Base-by-base conservation (phyloP, 1,140 invertebrate genomes). In the Pectinophora gossypiella region DNA sequence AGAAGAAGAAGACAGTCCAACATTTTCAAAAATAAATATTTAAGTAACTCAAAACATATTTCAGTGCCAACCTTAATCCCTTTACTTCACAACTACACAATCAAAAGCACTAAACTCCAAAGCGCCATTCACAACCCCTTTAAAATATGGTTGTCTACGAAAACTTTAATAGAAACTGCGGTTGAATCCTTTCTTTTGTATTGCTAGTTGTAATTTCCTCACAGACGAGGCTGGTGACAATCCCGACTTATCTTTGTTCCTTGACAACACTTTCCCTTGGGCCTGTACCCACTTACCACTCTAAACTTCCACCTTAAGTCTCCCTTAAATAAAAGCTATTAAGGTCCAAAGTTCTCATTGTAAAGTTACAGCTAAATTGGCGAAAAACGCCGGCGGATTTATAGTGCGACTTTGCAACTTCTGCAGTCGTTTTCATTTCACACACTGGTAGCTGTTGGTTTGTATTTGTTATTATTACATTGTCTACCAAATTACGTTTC, bases 231-330 rank as follows among this genome's bases (percentile, higher is more conserved):
- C 68, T 71, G 51, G 64, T 71, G 67, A 83, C 82, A 83, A 83
- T 85, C 77, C 75, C 65, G 79, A 71, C 82, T 85, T 83, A 83
- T 83, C 81, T 76, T 80, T 82, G 79, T 85, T 76, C 71, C 79
- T 76, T 78, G 72, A 72, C 35, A 82, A 82, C 72, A 80, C 78
- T 83, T 82, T 82, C 82, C 77, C 82, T 65, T 71, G 72, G 74
- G 77, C 74, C 68, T 60, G 51, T 20, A 49, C 36, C 48, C 13
- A 38, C 47, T 59, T 54, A 61, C 72, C 3, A 27, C 12, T 40
- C n/a, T 15, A 40, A 40, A 40, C 3, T 40, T 40, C 16, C 36
- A 40, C 27, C 7, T 32, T 32, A 32, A 2, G 27, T n/a, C 27
- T 32, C 27, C 27, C 27, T 32, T 32, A 32, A 9, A 32, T n/a